These are phyloP conservation scores for Apodemus sylvaticus DNA, from an alignment of 2,113 vertebrate genomes.

Conservation along the genomic window DNA sequence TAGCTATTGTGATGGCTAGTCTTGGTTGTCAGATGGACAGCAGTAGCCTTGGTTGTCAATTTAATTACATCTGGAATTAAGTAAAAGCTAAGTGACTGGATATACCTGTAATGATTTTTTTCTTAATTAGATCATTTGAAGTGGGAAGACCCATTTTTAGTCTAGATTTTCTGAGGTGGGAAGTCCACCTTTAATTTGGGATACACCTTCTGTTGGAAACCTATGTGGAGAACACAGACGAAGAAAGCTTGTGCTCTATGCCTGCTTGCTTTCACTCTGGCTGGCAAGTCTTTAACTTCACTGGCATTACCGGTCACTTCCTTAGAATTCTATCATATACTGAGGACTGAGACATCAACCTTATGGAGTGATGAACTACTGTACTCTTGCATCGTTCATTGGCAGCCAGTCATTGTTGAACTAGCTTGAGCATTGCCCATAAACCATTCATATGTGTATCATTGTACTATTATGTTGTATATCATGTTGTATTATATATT, in stretches of 20 bases:
- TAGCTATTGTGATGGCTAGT: background rate
- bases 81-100: background rate
- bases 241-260: background rate
- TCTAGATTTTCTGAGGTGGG: background rate
- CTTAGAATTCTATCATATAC: background rate
- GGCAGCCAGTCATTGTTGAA: background rate
- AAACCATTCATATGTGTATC: background rate
- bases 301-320: background rate
- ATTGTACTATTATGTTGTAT: background rate
- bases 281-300: background rate
- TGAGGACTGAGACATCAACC: background rate
- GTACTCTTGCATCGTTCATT: no score
- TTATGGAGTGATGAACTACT: background rate
- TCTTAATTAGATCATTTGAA: background rate
- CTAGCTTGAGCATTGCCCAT: background rate
- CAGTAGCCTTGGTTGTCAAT: background rate
- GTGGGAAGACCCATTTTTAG: background rate
- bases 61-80: background rate
- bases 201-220: background rate
- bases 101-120: background rate
- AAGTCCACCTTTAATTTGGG: background rate
- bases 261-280: background rate
- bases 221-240: background rate
- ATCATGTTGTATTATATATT: background rate
- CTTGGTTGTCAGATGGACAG: background rate